Conservation (phyloP, 2,113 vertebrate species). For the Microtus richardsoni region DNA sequence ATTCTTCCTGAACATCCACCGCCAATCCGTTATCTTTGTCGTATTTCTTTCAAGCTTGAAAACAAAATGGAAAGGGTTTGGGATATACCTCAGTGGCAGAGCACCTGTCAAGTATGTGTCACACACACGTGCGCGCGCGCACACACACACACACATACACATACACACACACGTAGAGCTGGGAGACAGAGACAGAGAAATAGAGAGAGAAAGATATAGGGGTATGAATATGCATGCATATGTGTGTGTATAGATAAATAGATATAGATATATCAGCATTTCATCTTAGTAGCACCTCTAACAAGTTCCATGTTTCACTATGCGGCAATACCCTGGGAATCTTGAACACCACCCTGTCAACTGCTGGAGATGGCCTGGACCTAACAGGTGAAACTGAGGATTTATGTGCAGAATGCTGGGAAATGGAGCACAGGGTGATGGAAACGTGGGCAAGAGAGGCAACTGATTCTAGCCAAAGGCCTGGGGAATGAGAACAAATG, state of each 20-base stretch:
- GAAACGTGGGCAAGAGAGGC: background rate
- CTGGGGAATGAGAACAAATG: background rate
- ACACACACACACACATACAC: background rate
- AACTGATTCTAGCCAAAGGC: background rate
- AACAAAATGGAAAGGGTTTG: background rate
- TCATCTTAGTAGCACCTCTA: background rate
- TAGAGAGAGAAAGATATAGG: background rate
- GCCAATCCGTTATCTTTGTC: background rate
- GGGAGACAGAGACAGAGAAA: background rate
- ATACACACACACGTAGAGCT: background rate
- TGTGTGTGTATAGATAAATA: background rate
- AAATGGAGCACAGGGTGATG: background rate
- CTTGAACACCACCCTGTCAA: background rate
- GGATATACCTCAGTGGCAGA: background rate
- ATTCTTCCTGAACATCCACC: background rate
- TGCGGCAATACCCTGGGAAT: background rate
- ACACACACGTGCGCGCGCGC: background rate
- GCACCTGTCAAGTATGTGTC: background rate
- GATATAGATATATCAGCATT: background rate
- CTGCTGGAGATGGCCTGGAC: background rate
- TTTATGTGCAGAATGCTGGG: background rate
- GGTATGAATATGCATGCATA: background rate
- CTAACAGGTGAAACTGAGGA: background rate
- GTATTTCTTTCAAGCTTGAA: background rate
- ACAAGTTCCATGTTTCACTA: background rate